Evolutionary conservation across 2,113 vertebrate species (phyloP).

Genomic region (Aspiorhynchus laticeps): DNA sequence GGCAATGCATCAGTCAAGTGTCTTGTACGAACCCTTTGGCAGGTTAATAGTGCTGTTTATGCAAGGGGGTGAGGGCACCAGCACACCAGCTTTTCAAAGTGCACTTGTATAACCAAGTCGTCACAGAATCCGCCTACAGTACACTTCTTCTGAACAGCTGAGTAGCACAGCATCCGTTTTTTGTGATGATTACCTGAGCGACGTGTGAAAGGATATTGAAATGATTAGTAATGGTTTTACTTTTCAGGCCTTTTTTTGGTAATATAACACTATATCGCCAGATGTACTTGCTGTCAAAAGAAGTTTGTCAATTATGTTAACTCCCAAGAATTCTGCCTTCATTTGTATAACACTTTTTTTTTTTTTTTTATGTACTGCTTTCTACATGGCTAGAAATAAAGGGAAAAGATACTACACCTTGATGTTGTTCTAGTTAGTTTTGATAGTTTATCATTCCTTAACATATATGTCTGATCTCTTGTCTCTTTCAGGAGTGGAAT

Average conservation of each 20-base stretch:
- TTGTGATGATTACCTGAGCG: too few species aligned
- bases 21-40: neutral
- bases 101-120: constrained; percentile 7
- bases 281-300: neutral
- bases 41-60: constrained; percentile 16
- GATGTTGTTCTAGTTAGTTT: neutral
- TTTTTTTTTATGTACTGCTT: neutral
- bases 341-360: neutral
- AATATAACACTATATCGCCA: neutral
- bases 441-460: neutral
- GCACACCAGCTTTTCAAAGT: neutral
- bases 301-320: neutral
- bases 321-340: neutral
- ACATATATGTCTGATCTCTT: neutral
- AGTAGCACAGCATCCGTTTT: neutral
- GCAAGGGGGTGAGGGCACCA: neutral
- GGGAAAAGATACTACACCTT: neutral
- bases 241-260: neutral
- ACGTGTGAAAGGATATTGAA: neutral
- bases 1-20: neutral
- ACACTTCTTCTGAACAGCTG: neutral
- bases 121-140: neutral
- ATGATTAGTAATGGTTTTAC: neutral
- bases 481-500: constrained; percentile 86
- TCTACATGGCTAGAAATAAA: neutral